Conservation (phyloP, 2,888 invertebrate species). For the Trissolcus japonicus region DNA sequence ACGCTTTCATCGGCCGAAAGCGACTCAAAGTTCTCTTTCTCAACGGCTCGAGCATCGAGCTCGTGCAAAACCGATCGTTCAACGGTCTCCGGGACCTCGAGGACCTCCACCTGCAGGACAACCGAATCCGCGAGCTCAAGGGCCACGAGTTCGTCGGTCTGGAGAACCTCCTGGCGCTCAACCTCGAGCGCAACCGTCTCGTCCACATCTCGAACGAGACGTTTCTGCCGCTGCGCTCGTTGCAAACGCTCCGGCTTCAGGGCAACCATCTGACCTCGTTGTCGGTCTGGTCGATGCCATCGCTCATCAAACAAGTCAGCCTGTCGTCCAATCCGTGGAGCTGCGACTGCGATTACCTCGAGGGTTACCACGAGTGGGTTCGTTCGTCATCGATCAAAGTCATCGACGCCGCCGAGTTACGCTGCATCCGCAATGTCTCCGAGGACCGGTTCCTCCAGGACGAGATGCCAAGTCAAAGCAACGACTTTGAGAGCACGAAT, state of each 20-base stretch:
- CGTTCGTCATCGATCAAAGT: slow-evolving; percentile 81
- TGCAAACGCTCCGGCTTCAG: slow-evolving; percentile 90
- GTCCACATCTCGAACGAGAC: slow-evolving; percentile 90
- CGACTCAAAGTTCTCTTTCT: slow-evolving; percentile 89
- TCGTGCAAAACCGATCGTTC: slow-evolving; percentile 89
- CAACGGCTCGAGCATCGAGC: slow-evolving; percentile 89
- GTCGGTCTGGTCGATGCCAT: slow-evolving; percentile 89
- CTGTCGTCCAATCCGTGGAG: slow-evolving; percentile 92
- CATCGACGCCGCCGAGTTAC: slow-evolving; percentile 81
- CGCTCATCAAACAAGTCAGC: slow-evolving; percentile 88
- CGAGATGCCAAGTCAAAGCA: slow-evolving; percentile 76
- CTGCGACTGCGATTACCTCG: slow-evolving; percentile 91
- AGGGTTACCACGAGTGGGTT: slow-evolving; percentile 87
- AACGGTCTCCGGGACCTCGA: slow-evolving; percentile 88
- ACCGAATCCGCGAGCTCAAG: slow-evolving; percentile 83
- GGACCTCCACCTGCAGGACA: slow-evolving; percentile 91
- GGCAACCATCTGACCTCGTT: slow-evolving; percentile 89
- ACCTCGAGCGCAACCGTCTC: slow-evolving; percentile 87
- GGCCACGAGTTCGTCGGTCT: slow-evolving; percentile 90
- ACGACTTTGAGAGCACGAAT: slow-evolving; percentile 45
- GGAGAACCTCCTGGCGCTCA: slow-evolving; percentile 83
- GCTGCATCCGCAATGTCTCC: slow-evolving; percentile 83
- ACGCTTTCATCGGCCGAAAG: slow-evolving; percentile 94
- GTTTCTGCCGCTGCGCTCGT: slow-evolving; percentile 86
- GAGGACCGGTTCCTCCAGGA: slow-evolving; percentile 74